Evolutionary conservation across 2,888 invertebrate species (phyloP).

Genomic region (Hymenopus coronatus): DNA sequence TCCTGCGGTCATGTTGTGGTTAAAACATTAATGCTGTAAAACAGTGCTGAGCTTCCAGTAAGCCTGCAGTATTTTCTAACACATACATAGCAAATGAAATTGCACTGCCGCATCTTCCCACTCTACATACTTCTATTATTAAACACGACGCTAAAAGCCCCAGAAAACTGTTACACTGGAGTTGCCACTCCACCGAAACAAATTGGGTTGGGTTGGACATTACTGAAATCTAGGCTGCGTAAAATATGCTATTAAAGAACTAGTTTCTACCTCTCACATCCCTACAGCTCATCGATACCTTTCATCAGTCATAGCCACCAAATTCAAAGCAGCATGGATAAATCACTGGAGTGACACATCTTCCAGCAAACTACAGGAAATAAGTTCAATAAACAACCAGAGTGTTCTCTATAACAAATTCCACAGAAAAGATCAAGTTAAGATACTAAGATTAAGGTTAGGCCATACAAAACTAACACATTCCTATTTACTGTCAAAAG

Average conservation of each 20-base stretch:
- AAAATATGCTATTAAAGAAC: not conserved
- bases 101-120: not conserved
- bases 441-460: too few species aligned
- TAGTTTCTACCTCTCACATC: too few species aligned
- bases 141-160: not conserved
- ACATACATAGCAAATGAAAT: not conserved
- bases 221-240: not conserved
- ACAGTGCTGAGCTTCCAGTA: not conserved
- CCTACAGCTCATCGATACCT: too few species aligned
- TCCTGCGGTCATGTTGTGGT: not conserved
- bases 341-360: too few species aligned
- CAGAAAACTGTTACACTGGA: not conserved
- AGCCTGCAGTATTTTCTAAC: not conserved
- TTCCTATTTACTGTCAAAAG: too few species aligned
- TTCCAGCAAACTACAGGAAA: too few species aligned
- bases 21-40: not conserved
- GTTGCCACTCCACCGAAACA: not conserved
- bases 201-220: not conserved
- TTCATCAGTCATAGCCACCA: too few species aligned
- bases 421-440: too few species aligned
- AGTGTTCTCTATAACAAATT: too few species aligned
- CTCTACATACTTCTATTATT: not conserved
- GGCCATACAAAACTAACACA: too few species aligned
- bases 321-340: too few species aligned
- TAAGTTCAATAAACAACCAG: too few species aligned